Conservation (phyloP, 2,797 vertebrate species). For the Odontamblyopus rebecca region DNA sequence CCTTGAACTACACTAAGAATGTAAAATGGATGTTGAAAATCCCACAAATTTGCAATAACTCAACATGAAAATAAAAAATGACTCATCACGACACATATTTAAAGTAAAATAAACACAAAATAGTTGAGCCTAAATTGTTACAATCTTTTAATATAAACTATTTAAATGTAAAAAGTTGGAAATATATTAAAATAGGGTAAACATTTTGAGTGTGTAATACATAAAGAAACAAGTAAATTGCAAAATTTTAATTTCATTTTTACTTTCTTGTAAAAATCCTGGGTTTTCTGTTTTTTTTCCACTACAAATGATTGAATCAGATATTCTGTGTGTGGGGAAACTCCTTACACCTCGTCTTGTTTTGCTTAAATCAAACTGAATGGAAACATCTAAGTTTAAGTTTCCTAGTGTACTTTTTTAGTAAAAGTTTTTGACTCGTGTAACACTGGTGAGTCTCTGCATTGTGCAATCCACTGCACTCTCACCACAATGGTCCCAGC, state of each 20-base stretch:
- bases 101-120: background rate
- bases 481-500: conserved; percentile 19
- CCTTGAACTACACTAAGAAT: no score
- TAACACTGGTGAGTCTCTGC: conserved; percentile 11
- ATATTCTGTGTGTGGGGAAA: background rate
- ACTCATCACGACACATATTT: background rate
- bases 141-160: background rate
- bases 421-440: conserved; percentile 43
- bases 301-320: background rate
- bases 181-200: background rate
- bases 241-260: background rate
- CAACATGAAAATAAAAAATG: no score
- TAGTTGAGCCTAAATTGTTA: background rate
- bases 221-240: background rate
- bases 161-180: background rate
- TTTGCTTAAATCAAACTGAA: background rate
- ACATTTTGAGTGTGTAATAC: background rate
- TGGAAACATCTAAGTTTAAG: background rate
- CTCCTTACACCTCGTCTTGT: background rate
- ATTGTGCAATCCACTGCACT: conserved; percentile 51
- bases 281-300: background rate
- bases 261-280: background rate
- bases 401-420: conserved; percentile 10
- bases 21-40: no score
- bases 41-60: no score